Evolutionary conservation across 2,113 vertebrate genomes (phyloP), one percentile per base, ranked within the genome.

Genomic region (Sebastes fasciatus): DNA sequence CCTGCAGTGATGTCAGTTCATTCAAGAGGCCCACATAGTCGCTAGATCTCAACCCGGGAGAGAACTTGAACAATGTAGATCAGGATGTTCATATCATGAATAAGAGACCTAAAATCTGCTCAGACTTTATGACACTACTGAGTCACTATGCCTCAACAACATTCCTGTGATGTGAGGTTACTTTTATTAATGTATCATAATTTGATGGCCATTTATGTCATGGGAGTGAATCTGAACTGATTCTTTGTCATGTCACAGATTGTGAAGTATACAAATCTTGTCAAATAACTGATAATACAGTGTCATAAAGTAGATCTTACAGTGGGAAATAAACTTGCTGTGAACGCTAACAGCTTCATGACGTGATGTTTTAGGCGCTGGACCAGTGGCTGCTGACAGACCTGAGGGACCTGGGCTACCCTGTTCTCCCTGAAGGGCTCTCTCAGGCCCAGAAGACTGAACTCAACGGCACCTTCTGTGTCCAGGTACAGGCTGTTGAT

Each of bases 331-430:
- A 17, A 16, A 60, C 8, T 13, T 46, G 19, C 63, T 14, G 21
- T 45, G 12, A 71, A 62, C 4, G 23, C 19, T 14, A 13, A 23
- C 6, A 52, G 16, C 48, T 6, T 26, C 8, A 40, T 76, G 43
- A 26, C 43, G n/a, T 68, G 23, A 64, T 13, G 46, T 79, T 80
- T n/a, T 94, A 98, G 90, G 97, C 96, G 0, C 95, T 99, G 93
- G 97, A 99, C 79, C 98, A 99, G 67, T 99, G 98, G 98, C 96
- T 99, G 75, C 92, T 98, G 90, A 97, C 97, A 0, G 98, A 99
- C 91, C 94, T 99, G 54, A 95, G 97, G 91, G 97, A 98, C 90
- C 94, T 99, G 88, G 96, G 96, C 69, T 85, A 96, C 76, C 95
- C 96, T 3, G 26, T 98, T 91, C 96, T 99, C 42, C 98, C 98